A percentile compares a stretch with the other conserved stretches of the same genome.
Conservation (phyloP, 2,113 vertebrate species). For the Sorex fumeus region DNA sequence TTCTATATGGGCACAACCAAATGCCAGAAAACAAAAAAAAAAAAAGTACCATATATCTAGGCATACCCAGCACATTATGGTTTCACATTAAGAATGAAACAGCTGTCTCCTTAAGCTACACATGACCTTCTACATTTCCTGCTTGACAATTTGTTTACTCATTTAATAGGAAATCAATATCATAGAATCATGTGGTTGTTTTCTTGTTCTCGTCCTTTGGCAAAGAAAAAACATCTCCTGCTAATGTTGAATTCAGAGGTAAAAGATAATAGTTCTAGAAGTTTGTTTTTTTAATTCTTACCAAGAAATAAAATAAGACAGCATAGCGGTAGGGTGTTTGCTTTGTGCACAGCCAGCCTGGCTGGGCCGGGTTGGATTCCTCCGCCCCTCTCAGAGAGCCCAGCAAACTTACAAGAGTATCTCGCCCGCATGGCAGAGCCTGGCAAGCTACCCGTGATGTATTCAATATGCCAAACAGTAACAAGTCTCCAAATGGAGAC, state of each 20-base stretch:
- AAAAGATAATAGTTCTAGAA: constrained; percentile 18
- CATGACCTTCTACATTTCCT: background rate
- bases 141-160: constrained; percentile 53
- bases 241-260: constrained; percentile 56
- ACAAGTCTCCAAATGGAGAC: too few relatives aligned
- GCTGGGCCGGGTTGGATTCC: too few relatives aligned
- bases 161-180: constrained; percentile 50
- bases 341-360: too few relatives aligned
- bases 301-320: constrained; percentile 51
- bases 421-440: too few relatives aligned
- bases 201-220: constrained; percentile 22
- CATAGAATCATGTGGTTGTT: constrained; percentile 44
- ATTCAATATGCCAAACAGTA: too few relatives aligned
- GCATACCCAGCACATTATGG: background rate
- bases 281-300: constrained; percentile 50
- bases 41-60: too few relatives aligned
- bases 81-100: constrained; percentile 26
- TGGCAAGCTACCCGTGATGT: too few relatives aligned
- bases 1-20: too few relatives aligned
- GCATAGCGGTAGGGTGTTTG: too few relatives aligned
- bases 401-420: too few relatives aligned
- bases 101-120: constrained; percentile 6
- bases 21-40: too few relatives aligned
- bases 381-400: too few relatives aligned
- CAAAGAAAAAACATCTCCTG: constrained; percentile 49